phyloP scores from a whole-genome alignment of 2,797 vertebrate species.

The Enteromius thamalakanensis region DNA sequence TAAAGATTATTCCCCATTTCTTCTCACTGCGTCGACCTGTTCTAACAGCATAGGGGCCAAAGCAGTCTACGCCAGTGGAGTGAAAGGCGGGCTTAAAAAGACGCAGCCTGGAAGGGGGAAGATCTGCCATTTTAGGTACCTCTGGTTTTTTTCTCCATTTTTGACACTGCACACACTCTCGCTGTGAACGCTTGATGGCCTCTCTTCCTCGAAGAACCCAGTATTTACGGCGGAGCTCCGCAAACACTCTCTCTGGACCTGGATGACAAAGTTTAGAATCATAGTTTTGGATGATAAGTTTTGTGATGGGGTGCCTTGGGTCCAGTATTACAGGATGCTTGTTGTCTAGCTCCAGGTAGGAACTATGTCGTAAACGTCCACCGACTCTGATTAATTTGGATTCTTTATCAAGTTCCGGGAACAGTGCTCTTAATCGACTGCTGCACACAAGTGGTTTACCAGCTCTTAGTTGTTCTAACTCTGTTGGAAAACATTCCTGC shows the following conservation, averaged over 20 bases:
- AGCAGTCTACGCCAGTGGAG: background rate
- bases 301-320: background rate
- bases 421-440: background rate
- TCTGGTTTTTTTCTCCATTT: background rate
- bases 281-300: background rate
- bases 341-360: background rate
- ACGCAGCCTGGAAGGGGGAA: background rate
- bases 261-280: constrained; percentile 3
- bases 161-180: background rate
- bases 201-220: background rate
- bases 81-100: background rate
- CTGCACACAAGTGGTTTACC: background rate
- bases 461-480: background rate
- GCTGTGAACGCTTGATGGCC: background rate
- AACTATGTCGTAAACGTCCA: background rate
- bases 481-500: background rate
- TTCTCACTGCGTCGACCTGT: background rate
- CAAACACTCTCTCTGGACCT: background rate
- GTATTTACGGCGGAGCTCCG: background rate
- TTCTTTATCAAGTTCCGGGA: background rate
- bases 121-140: background rate
- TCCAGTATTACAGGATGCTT: background rate
- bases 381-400: background rate
- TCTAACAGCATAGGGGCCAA: background rate
- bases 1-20: background rate